Conservation (phyloP, 1,140 invertebrate species). For the Polypedilum vanderplanki region DNA sequence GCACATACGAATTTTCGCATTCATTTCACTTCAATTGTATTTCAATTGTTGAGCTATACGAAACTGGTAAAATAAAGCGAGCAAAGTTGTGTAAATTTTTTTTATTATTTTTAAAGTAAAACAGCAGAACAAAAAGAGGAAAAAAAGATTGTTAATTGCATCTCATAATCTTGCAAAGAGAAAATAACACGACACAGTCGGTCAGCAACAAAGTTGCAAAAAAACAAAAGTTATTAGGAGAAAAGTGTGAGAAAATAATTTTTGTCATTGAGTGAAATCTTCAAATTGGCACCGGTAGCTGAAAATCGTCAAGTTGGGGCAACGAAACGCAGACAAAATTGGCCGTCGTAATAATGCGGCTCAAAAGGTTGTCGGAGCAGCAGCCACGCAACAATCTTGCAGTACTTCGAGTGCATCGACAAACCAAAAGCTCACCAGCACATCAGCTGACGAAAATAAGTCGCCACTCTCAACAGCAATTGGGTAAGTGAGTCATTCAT, state of each 20-base stretch:
- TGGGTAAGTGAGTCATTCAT: conserved; percentile 20
- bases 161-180: neutral
- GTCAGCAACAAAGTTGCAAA: neutral
- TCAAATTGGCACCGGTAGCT: neutral
- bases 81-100: neutral
- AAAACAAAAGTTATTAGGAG: neutral
- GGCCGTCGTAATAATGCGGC: conserved; percentile 32
- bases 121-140: neutral
- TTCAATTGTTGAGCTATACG: neutral
- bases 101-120: neutral
- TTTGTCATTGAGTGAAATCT: neutral
- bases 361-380: conserved; percentile 28
- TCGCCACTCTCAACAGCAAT: conserved; percentile 14
- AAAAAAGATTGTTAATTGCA: neutral
- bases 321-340: conserved; percentile 30
- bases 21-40: conserved; percentile 5
- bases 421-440: neutral
- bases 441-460: conserved; percentile 12
- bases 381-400: conserved; percentile 27
- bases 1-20: neutral
- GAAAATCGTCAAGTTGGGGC: conserved; percentile 30
- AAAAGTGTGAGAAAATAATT: neutral
- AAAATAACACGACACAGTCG: neutral
- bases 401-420: neutral
- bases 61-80: neutral